Evolutionary conservation across 1,140 invertebrate genomes (phyloP), one percentile per base, ranked within the genome.

Genomic region (Eriosoma lanigerum): DNA sequence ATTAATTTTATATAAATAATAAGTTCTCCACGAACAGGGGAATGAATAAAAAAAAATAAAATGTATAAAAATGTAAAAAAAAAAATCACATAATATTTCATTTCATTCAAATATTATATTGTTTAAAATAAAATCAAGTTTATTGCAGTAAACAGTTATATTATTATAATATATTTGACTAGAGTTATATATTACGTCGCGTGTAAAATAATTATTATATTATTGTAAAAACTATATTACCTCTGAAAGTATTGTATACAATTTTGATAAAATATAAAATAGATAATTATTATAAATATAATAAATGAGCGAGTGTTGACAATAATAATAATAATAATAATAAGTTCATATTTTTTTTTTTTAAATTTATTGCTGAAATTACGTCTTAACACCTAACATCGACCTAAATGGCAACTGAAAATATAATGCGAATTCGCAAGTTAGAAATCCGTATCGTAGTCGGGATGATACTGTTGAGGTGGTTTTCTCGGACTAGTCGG

Each of bases 361-460:
- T 66, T 48, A 17, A 24, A 44, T 66, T 66, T 46, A 68, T 68
- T 46, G 46, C 64, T 68, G 19, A 12, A 68, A 46, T 46, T 15
- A n/a, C n/a, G n/a, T 46, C 64, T 24, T 24, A 68, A 10, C 15
- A 58, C n/a, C n/a, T n/a, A 13, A 24, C 21, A 46, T 68, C 64
- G 21, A 68, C 38, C 12, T 24, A 48, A 70, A 72, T 72, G 68
- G 68, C 68, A 72, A 72, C 68, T 52, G 46, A 50, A 72, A 50
- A 48, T 38, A 66, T 4, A 68, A 46, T n/a, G 6, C 13, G 44
- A 21, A 17, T 13, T 1, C 10, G 21, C 21, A 1, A 9, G 24
- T 52, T 38, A 72, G 19, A 72, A 72, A 72, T 72, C 68, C 17
- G 68, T 72, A 21, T 72, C 68, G 48, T 72, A 72, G 24, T 72